Base-by-base conservation (phyloP, 2,113 vertebrate genomes). In the Kryptolebias marmoratus region DNA sequence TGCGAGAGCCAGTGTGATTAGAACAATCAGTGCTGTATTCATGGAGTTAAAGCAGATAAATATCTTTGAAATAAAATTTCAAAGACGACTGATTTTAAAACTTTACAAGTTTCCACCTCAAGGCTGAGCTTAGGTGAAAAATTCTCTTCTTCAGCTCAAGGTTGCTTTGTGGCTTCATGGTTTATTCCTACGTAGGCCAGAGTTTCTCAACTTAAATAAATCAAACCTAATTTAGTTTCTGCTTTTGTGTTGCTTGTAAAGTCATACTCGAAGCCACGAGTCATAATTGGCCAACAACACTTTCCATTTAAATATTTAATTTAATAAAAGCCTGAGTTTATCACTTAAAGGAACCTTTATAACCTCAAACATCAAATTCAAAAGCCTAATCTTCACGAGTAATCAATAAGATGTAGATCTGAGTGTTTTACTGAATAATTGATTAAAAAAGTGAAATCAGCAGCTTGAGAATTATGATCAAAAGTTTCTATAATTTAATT, bases 1-100 rank as follows among this genome's bases (percentile, higher is more conserved):
- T 79, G 70, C 62, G 61, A 36, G 53, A 55, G 31, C 11, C 12
- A 32, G 1, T 15, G 11, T 59, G 64, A 79, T 68, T 28, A 66
- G 27, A 64, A 58, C 36, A 67, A 65, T 16, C 32, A 7, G 39
- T 54, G 11, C 0, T 16, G 11, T 48, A 8, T 59, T 78, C 2
- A 52, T 73, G 68, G 52, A 74, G 75, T 49, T 59, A 28, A 70
- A 27, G 45, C 4, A 42, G 44, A 42, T 31, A 18, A 64, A 12
- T 22, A 22, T 22, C 22, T 22, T 22, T 22, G 22, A 22, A 22
- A 22, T 30, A 1, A 7, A 32, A 16, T 44, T 30, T 61, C 31
- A 61, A 49, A 39, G 53, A 13, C 45, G 27, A 32, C 16, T 56
- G 44, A 49, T n/a, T 31, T 15, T n/a, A 55, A 18, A 59, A 16